Evolutionary conservation across 2,113 vertebrate species (phyloP).

Genomic region (Lucifuga dentata): DNA sequence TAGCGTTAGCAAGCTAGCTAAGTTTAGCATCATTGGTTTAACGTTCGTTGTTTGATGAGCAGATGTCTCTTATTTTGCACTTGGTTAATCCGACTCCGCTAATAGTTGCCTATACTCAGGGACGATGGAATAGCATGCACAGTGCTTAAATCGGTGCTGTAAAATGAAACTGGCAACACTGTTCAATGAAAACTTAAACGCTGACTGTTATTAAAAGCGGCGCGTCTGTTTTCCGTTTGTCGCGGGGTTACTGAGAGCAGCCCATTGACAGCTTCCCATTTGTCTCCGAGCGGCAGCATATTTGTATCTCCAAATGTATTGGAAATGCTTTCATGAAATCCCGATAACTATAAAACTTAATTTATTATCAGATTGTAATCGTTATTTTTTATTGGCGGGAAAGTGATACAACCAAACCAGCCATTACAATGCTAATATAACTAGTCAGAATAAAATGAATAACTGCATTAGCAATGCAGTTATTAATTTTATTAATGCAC

Average conservation of each 20-base stretch:
- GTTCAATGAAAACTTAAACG: constrained; percentile 24
- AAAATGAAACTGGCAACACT: too few species aligned
- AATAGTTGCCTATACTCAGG: too few species aligned
- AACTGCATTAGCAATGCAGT: too few species aligned
- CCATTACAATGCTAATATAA: fast-evolving
- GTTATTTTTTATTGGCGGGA: constrained; percentile 65
- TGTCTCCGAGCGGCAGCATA: background rate
- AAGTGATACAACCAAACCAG: constrained; percentile 35
- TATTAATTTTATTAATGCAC: too few species aligned
- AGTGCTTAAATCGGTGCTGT: too few species aligned
- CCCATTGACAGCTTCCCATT: constrained; percentile 17
- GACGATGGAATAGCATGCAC: too few species aligned
- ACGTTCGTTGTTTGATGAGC: constrained; percentile 1
- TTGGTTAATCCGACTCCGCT: too few species aligned
- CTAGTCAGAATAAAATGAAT: background rate
- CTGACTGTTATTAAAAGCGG: background rate
- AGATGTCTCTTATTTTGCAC: background rate
- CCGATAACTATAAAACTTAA: too few species aligned
- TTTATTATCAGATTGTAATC: background rate
- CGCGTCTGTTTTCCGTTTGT: constrained; percentile 33
- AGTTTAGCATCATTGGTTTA: constrained; percentile 26
- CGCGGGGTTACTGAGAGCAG: constrained; percentile 17
- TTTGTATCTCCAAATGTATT: fast-evolving
- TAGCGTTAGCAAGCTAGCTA: constrained; percentile 60
- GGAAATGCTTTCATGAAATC: too few species aligned